A percentile compares a stretch with the other conserved stretches of the same genome.
Conservation (phyloP, 1,140 invertebrate species). For the Tetranychus urticae region DNA sequence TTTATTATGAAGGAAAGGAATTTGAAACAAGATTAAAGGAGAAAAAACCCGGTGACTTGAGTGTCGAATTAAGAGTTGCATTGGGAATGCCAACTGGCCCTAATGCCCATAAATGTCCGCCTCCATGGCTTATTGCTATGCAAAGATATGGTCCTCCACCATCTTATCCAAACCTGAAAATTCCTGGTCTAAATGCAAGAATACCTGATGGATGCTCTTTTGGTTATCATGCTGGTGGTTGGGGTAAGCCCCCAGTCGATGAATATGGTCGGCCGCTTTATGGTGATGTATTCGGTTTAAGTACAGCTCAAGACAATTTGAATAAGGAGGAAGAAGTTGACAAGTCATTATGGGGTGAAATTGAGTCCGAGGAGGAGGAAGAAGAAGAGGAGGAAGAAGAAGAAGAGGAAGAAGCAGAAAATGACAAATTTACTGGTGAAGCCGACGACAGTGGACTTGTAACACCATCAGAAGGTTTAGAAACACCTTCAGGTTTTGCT, state of each 20-base stretch:
- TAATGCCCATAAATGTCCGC: constrained; percentile 35
- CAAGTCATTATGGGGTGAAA: constrained; percentile 80
- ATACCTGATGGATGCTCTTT: constrained; percentile 89
- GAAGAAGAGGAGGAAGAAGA: constrained; percentile 46
- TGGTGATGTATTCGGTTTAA: constrained; percentile 82
- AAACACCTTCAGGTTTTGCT: constrained; percentile 81
- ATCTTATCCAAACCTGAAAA: constrained; percentile 94
- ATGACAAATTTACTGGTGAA: constrained; percentile 34
- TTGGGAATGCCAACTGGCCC: constrained; percentile 95
- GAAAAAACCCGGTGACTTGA: constrained; percentile 93
- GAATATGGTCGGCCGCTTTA: constrained; percentile 91
- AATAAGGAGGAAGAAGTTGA: constrained; percentile 50
- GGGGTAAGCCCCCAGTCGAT: constrained; percentile 99
- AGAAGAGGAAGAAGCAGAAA: constrained; percentile 31
- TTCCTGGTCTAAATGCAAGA: constrained; percentile 72
- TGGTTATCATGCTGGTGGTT: constrained; percentile 95
- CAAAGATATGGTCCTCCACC: constrained; percentile 97
- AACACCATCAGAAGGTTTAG: constrained; percentile 50
- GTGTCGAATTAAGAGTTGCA: constrained; percentile 81
- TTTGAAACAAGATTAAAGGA: constrained; percentile 92
- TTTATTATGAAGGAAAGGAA: constrained; percentile 99
- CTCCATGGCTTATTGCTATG: constrained; percentile 38
- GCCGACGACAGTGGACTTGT: constrained; percentile 49
- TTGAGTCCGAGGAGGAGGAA: constrained; percentile 75
- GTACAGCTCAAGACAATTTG: constrained; percentile 6